These are phyloP conservation scores for Glossosoma conforme DNA, from an alignment of 1,140 invertebrate genomes.

Conservation along the genomic window DNA sequence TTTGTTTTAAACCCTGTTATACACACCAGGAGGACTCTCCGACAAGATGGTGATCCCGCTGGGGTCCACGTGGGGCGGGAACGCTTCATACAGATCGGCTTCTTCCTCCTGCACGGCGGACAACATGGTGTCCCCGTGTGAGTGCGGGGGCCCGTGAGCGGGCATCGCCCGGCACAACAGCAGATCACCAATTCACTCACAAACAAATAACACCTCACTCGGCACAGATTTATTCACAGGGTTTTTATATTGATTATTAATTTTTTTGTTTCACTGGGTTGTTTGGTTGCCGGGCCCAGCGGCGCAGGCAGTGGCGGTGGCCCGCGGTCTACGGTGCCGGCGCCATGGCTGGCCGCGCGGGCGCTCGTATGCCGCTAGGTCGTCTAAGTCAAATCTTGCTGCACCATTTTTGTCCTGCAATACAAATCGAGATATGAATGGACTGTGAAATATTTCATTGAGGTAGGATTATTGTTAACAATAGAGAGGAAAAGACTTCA, in stretches of 20 bases:
- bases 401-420: slow-evolving; percentile 45
- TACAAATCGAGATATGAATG: too few relatives aligned
- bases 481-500: too few relatives aligned
- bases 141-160: slow-evolving; percentile 30
- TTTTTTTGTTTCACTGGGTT: too few relatives aligned
- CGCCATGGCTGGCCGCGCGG: slow-evolving; percentile 5
- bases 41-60: slow-evolving; percentile 60
- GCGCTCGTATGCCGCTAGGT: slow-evolving; percentile 18
- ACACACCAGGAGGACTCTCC: slow-evolving; percentile 48
- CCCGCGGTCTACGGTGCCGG: slow-evolving; percentile 25
- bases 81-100: slow-evolving; percentile 65
- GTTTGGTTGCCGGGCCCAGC: neutral
- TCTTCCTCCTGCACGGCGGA: slow-evolving; percentile 63
- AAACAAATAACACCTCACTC: neutral
- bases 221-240: neutral
- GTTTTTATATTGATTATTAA: too few relatives aligned
- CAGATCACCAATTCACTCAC: neutral
- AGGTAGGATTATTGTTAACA: too few relatives aligned
- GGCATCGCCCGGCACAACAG: slow-evolving; percentile 41
- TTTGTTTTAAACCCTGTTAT: too few relatives aligned
- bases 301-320: neutral
- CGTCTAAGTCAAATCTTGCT: slow-evolving; percentile 51
- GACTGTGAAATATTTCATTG: too few relatives aligned
- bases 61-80: slow-evolving; percentile 68
- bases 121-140: slow-evolving; percentile 38